phyloP scores from a whole-genome alignment of 2,888 invertebrate genomes.

The Andricus curvator region DNA sequence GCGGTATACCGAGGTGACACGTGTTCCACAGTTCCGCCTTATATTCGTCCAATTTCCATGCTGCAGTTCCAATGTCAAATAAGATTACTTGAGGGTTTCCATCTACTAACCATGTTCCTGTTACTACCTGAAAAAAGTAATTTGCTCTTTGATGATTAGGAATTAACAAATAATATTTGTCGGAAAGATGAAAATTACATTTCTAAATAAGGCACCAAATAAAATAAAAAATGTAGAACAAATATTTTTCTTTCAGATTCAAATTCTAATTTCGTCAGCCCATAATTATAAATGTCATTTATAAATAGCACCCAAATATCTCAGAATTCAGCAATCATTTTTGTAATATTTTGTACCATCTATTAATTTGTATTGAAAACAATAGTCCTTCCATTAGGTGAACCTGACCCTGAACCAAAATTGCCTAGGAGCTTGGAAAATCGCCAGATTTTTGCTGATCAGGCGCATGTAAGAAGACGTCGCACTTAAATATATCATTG shows the following conservation, averaged over 20 bases:
- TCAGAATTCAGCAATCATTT: background rate
- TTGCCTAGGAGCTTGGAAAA: conserved; percentile 55
- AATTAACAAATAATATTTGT: too few relatives aligned
- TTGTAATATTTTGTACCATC: background rate
- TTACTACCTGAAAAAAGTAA: conserved; percentile 84
- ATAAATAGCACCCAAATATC: background rate
- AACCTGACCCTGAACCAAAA: conserved; percentile 61
- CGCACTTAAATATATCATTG: conserved; percentile 11
- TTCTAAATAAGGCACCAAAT: too few relatives aligned
- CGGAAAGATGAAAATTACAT: too few relatives aligned
- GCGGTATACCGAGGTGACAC: conserved; percentile 94
- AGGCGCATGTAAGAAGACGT: background rate
- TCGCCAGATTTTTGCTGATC: conserved; percentile 56
- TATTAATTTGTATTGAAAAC: background rate
- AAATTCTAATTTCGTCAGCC: background rate
- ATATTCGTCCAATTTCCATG: conserved; percentile 97
- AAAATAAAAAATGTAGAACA: too few relatives aligned
- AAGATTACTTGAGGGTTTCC: conserved; percentile 99
- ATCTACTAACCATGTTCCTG: conserved; percentile 99
- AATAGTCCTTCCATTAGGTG: background rate
- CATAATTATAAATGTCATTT: background rate
- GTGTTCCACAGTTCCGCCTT: conserved; percentile 96
- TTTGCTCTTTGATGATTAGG: background rate
- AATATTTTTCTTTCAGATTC: too few relatives aligned
- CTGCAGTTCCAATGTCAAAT: conserved; percentile 97